Conservation (phyloP, 2,888 invertebrate species). For the Phragmatobia fuliginosa region DNA sequence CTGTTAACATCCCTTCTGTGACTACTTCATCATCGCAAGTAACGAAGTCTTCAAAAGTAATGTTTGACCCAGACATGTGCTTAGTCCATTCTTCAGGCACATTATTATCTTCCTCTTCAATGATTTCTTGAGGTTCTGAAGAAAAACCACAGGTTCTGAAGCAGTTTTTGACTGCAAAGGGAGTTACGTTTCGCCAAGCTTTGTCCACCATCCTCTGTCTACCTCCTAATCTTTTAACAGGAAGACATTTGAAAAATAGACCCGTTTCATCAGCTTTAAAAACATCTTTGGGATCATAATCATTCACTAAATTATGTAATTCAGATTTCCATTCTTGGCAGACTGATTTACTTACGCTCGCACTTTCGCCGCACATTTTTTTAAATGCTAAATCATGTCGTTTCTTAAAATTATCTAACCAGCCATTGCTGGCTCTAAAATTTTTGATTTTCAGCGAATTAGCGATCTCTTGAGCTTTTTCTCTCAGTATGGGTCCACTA, state of each 20-base stretch:
- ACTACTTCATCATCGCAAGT: background rate
- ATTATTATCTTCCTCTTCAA: conserved; percentile 7
- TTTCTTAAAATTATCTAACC: conserved; percentile 17
- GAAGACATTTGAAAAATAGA: background rate
- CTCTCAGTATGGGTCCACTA: conserved; percentile 21
- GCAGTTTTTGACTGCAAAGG: conserved; percentile 12
- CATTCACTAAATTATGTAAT: conserved; percentile 11
- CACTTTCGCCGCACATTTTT: conserved; percentile 3
- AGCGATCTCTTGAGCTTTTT: conserved; percentile 12
- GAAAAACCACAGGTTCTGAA: conserved; percentile 17
- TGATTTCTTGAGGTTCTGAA: conserved; percentile 7
- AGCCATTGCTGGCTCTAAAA: conserved; percentile 21
- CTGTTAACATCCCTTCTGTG: conserved; percentile 6
- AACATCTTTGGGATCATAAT: conserved; percentile 8
- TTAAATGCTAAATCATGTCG: conserved; percentile 18
- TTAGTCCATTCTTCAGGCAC: background rate
- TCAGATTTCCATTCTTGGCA: conserved; percentile 8
- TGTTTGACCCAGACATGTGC: background rate
- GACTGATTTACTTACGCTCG: background rate
- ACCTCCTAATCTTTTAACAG: background rate
- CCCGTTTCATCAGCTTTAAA: background rate
- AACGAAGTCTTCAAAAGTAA: conserved; percentile 11
- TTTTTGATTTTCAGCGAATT: conserved; percentile 17
- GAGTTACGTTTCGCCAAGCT: conserved; percentile 5
- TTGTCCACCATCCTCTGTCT: conserved; percentile 10